A percentile compares a stretch with the other conserved stretches of the same genome.
Conservation (phyloP, 2,888 invertebrate genomes). For the Torymus texanus region DNA sequence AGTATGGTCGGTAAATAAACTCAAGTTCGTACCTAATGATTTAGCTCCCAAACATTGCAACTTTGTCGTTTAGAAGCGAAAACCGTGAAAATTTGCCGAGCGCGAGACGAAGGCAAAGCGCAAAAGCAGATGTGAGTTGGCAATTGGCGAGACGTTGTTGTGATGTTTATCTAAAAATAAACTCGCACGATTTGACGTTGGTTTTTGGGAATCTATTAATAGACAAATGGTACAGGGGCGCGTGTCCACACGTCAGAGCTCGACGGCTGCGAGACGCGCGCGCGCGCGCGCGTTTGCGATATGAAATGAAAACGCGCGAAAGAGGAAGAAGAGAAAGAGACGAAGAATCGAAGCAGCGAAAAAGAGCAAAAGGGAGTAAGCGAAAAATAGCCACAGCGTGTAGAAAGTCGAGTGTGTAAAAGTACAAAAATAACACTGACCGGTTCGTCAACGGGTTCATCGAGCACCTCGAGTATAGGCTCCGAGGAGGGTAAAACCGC, state of each 20-base stretch:
- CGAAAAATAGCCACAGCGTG: not conserved
- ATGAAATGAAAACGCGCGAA: not conserved
- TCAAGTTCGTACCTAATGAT: too few species aligned
- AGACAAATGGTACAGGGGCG: conserved; percentile 47
- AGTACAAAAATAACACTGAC: conserved; percentile 59
- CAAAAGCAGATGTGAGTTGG: conserved; percentile 24
- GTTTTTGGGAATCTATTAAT: conserved; percentile 40
- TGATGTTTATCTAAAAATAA: conserved; percentile 37
- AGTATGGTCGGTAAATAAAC: too few species aligned
- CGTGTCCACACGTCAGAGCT: not conserved
- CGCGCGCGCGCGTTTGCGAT: not conserved
- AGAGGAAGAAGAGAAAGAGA: not conserved
- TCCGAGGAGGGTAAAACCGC: conserved; percentile 45
- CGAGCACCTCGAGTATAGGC: conserved; percentile 66
- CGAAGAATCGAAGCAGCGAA: not conserved
- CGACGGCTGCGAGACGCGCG: too few species aligned
- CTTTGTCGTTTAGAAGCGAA: too few species aligned
- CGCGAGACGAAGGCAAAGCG: conserved; percentile 2
- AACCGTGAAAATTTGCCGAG: not conserved
- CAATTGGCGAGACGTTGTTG: conserved; percentile 28
- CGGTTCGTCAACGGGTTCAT: conserved; percentile 69
- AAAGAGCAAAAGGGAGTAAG: not conserved
- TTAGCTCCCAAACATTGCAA: too few species aligned
- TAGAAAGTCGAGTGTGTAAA: not conserved
- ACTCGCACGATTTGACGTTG: conserved; percentile 19